Conservation (phyloP, 2,888 invertebrate genomes). For the Netelia melanura region DNA sequence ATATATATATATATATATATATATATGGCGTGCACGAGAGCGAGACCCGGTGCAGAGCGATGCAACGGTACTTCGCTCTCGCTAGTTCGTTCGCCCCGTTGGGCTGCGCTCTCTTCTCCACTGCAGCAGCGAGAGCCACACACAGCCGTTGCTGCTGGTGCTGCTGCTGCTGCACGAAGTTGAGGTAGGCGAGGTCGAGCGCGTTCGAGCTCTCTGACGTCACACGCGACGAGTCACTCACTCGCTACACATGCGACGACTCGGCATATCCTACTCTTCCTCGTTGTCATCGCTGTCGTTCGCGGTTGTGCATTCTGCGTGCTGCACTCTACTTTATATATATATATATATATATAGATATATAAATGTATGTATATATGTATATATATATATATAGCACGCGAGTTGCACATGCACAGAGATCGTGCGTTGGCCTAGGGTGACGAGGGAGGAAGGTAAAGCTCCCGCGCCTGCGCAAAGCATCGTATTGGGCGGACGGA, state of each 20-base stretch:
- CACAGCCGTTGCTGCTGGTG: conserved; percentile 64
- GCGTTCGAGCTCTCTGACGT: conserved; percentile 74
- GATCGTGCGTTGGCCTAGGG: conserved; percentile 31
- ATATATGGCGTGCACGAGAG: conserved; percentile 50
- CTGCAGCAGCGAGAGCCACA: background rate
- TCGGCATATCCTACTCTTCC: conserved; percentile 43
- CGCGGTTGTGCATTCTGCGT: conserved; percentile 27
- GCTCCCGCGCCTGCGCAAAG: conserved; percentile 67
- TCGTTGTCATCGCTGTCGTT: conserved; percentile 51
- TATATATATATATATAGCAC: background rate
- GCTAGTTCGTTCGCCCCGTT: conserved; percentile 70
- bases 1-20: conserved; percentile 24
- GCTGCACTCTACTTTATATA: background rate
- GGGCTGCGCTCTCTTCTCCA: conserved; percentile 20
- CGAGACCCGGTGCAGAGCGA: conserved; percentile 59
- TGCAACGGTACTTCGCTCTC: conserved; percentile 78
- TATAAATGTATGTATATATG: background rate
- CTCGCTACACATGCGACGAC: conserved; percentile 9
- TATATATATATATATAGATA: conserved; percentile 11
- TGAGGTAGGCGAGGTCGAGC: conserved; percentile 84
- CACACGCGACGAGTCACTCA: conserved; percentile 70
- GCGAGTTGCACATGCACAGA: conserved; percentile 30
- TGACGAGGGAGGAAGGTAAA: conserved; percentile 66
- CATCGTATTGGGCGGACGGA: conserved; percentile 42
- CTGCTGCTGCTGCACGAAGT: conserved; percentile 76